Evolutionary conservation across 2,113 vertebrate genomes (phyloP).

Genomic region (Brachionichthys hirsutus): DNA sequence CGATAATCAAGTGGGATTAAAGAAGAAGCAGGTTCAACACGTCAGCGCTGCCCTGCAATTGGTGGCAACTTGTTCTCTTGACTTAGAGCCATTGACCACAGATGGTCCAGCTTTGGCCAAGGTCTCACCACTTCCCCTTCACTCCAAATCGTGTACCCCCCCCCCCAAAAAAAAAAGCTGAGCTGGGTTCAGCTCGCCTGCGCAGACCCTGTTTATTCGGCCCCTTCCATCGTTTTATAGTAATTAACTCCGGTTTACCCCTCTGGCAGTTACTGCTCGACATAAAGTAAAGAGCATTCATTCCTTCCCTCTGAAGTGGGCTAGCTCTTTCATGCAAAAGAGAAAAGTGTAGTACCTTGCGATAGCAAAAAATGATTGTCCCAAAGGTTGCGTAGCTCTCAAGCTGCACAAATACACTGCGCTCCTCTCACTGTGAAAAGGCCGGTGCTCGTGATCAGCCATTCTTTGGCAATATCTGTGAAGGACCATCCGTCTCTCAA

Average conservation of each 20-base stretch:
- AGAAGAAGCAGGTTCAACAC: too few relatives aligned
- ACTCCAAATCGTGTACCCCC: constrained; percentile 56
- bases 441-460: constrained; percentile 60
- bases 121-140: constrained; percentile 40
- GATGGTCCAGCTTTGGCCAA: constrained; percentile 22
- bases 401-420: constrained; percentile 64
- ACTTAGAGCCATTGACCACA: constrained; percentile 12
- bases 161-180: constrained; percentile 55
- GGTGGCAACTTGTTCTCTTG: constrained; percentile 20
- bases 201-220: constrained; percentile 63
- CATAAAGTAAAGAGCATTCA: constrained; percentile 74
- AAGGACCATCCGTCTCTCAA: constrained; percentile 60
- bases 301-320: constrained; percentile 58
- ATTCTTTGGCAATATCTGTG: constrained; percentile 66
- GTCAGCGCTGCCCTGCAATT: constrained; percentile 4
- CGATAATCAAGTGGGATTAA: too few relatives aligned
- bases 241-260: constrained; percentile 75
- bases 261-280: constrained; percentile 74
- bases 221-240: constrained; percentile 64
- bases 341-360: constrained; percentile 54
- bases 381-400: constrained; percentile 66
- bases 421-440: constrained; percentile 60
- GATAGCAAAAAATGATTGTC: constrained; percentile 53
- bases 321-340: constrained; percentile 31
- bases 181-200: constrained; percentile 42